Base-by-base conservation (phyloP, 2,888 invertebrate species). In the Asteroscopus sphinx region DNA sequence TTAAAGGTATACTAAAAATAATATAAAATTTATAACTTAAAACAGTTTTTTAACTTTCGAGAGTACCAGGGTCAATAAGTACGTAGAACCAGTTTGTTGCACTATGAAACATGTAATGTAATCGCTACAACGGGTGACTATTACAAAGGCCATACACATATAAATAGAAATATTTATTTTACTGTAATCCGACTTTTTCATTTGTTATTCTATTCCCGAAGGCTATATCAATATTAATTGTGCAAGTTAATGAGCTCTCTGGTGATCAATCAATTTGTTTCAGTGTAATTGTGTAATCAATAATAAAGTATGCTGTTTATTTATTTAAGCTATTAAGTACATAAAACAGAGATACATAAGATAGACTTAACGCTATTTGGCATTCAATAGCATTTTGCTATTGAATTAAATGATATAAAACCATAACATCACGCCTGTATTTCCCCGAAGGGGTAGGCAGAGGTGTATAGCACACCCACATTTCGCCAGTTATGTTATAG, bases 241-340 rank as follows among this genome's bases (percentile, higher is more conserved):
- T 55, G 40, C 35, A 48, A 46, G 25, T 47, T 40, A 33, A 40
- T 49, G 32, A 56, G 26, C 28, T n/a, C 28, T 46, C 40, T 33
- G 42, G 60, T 55, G 37, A 62, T 58, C 42, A 61, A 69, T 69
- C 55, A 49, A 55, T 70, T 70, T 54, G 37, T 40, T 35, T 49
- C 40, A 36, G 32, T 32, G 36, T 46, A 21, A 56, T 54, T 26
- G 32, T 32, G 36, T 46, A 21, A 56, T 54, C 30, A 36, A 46
- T 45, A 46, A 42, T 33, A 30, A 36, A 36, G 30, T 30, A 16
- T 25, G 28, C 30, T 35, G 21, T 28, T 57, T 46, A 26, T 39
- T 42, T 5, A 13, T 15, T n/a, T n/a, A n/a, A n/a, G n/a, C n/a
- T n/a, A n/a, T n/a, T n/a, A n/a, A n/a, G n/a, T n/a, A n/a, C n/a